These are phyloP conservation scores for Lobophora halterata DNA, from an alignment of 2,888 invertebrate genomes.

Conservation along the genomic window DNA sequence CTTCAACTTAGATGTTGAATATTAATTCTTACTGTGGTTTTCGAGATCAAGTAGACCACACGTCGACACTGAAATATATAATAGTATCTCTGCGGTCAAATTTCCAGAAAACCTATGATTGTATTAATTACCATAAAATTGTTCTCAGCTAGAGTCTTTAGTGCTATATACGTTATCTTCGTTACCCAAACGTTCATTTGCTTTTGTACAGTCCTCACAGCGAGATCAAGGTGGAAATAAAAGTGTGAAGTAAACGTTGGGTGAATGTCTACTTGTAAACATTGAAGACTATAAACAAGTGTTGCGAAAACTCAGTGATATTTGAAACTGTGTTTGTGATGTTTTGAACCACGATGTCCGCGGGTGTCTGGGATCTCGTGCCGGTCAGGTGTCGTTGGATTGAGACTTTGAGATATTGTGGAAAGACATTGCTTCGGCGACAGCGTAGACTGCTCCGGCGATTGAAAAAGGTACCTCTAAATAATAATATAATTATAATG, in stretches of 20 bases:
- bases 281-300: background rate
- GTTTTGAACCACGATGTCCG: conserved; percentile 52
- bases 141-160: background rate
- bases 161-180: background rate
- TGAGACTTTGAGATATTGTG: conserved; percentile 71
- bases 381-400: conserved; percentile 70
- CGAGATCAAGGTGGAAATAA: too few relatives aligned
- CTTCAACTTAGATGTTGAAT: conserved; percentile 2
- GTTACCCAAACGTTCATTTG: conserved; percentile 7
- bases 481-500: too few relatives aligned
- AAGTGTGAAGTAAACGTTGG: too few relatives aligned
- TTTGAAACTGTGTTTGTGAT: conserved; percentile 34
- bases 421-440: conserved; percentile 70
- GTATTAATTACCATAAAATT: background rate
- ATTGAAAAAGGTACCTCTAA: conserved; percentile 65
- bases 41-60: conserved; percentile 13
- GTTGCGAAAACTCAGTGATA: conserved; percentile 7
- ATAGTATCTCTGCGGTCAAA: background rate
- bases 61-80: background rate
- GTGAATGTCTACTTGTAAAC: background rate
- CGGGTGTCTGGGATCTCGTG: conserved; percentile 67
- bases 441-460: conserved; percentile 68
- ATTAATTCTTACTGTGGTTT: background rate
- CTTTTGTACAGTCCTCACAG: conserved; percentile 7
- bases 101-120: background rate